A percentile compares a stretch with the other conserved stretches of the same genome.
These are phyloP conservation scores for Vireo altiloquus DNA, from an alignment of 2,113 vertebrate species.

Conservation along the genomic window DNA sequence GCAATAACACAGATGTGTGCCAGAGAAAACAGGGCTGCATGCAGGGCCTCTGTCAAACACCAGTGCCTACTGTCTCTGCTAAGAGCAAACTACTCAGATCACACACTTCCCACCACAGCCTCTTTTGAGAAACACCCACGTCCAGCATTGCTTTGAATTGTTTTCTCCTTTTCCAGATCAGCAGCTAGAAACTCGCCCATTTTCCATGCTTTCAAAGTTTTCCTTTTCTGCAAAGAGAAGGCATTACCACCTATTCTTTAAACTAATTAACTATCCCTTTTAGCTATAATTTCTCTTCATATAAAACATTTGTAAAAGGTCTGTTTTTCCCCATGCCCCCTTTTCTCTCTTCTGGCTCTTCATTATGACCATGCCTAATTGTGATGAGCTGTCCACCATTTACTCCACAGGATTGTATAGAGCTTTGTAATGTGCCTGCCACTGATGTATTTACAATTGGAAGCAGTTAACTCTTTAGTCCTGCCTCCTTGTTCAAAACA, in stretches of 20 bases:
- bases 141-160: slow-evolving; percentile 37
- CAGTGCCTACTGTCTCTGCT: background rate
- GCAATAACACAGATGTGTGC: background rate
- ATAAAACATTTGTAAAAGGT: slow-evolving; percentile 61
- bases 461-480: slow-evolving; percentile 66
- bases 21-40: background rate
- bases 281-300: slow-evolving; percentile 54
- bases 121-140: slow-evolving; percentile 1
- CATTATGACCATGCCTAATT: slow-evolving; percentile 57
- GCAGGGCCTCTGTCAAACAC: background rate
- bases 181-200: slow-evolving; percentile 9
- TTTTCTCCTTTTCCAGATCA: slow-evolving; percentile 40
- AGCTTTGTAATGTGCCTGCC: slow-evolving; percentile 50
- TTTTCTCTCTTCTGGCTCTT: slow-evolving; percentile 46
- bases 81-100: slow-evolving; percentile 26
- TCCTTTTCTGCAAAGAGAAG: slow-evolving; percentile 25
- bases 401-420: slow-evolving; percentile 55
- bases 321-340: slow-evolving; percentile 67
- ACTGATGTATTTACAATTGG: slow-evolving; percentile 59
- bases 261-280: slow-evolving; percentile 62
- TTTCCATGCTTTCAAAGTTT: slow-evolving; percentile 36
- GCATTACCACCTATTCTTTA: slow-evolving; percentile 50
- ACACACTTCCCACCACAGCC: slow-evolving; percentile 5
- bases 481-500: slow-evolving; percentile 51
- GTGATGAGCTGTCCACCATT: slow-evolving; percentile 61